phyloP scores from a whole-genome alignment of 2,888 invertebrate species.

The Hyposoter didymator region DNA sequence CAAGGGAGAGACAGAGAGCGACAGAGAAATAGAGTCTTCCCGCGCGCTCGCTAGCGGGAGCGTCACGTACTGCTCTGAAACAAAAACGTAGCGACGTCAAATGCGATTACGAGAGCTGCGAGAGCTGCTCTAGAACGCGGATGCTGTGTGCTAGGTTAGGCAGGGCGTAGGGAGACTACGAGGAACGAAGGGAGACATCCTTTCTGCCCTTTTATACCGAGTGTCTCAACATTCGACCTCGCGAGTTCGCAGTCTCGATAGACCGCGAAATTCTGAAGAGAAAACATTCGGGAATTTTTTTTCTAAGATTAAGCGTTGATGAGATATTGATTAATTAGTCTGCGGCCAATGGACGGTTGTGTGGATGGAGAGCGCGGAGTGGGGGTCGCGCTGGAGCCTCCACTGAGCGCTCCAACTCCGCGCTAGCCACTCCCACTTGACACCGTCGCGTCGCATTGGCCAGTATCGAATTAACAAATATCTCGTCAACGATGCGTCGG shows the following conservation, averaged over 20 bases:
- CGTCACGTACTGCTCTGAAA: conserved; percentile 84
- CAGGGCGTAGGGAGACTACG: conserved; percentile 65
- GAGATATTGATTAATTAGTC: conserved; percentile 8
- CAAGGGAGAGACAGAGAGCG: conserved; percentile 25
- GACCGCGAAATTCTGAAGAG: background rate
- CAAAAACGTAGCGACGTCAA: conserved; percentile 84
- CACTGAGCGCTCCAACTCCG: background rate
- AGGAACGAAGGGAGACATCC: conserved; percentile 54
- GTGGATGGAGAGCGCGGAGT: background rate
- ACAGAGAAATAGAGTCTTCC: conserved; percentile 70
- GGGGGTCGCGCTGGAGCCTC: background rate
- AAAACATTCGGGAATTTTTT: background rate
- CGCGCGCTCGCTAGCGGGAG: conserved; percentile 77
- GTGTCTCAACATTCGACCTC: background rate
- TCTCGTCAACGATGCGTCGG: background rate
- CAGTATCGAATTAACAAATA: background rate
- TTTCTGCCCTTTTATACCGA: conserved; percentile 5
- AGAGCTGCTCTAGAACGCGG: conserved; percentile 83
- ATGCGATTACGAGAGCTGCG: conserved; percentile 83
- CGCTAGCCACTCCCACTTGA: background rate
- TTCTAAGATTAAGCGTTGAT: background rate
- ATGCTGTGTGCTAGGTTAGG: conserved; percentile 81
- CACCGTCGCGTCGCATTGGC: background rate
- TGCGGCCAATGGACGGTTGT: background rate
- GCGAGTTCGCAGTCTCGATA: background rate